phyloP scores from a whole-genome alignment of 2,797 vertebrate species.

The Epinephelus malabaricus region DNA sequence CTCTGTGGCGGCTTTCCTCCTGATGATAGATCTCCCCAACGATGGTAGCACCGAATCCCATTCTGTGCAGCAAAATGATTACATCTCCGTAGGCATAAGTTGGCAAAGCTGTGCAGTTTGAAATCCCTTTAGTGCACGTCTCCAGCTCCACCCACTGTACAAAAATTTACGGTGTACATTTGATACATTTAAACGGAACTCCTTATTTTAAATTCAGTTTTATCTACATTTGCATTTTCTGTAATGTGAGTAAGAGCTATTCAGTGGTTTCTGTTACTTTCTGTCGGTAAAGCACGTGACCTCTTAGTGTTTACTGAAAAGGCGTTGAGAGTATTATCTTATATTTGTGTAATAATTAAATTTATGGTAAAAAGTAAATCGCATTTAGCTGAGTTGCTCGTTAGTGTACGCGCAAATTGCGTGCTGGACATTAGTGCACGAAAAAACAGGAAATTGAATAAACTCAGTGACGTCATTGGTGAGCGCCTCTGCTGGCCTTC shows the following conservation, averaged over 20 bases:
- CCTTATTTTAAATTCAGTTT: neutral
- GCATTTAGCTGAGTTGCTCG: too few species aligned
- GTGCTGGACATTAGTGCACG: neutral
- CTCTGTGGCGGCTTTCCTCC: too few species aligned
- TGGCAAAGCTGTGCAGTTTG: neutral
- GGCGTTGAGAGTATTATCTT: rapidly evolving
- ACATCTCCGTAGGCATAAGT: too few species aligned
- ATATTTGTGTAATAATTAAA: too few species aligned
- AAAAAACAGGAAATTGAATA: slow-evolving; percentile 73
- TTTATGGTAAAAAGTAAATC: too few species aligned
- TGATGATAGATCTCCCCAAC: too few species aligned
- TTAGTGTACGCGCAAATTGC: neutral
- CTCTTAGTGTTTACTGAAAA: neutral
- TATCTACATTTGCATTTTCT: neutral
- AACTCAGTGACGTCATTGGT: slow-evolving; percentile 82
- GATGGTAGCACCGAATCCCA: neutral
- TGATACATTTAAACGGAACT: neutral
- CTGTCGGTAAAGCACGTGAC: neutral
- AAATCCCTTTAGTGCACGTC: neutral
- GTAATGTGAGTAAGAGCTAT: neutral
- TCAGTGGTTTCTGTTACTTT: neutral
- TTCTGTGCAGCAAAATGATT: too few species aligned
- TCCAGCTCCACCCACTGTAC: slow-evolving; percentile 51
- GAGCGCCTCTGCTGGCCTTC: slow-evolving; percentile 88
- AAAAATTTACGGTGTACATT: neutral